Evolutionary conservation across 2,888 invertebrate genomes (phyloP), one percentile per base, ranked within the genome.

Genomic region (Philhelius pedissequus): DNA sequence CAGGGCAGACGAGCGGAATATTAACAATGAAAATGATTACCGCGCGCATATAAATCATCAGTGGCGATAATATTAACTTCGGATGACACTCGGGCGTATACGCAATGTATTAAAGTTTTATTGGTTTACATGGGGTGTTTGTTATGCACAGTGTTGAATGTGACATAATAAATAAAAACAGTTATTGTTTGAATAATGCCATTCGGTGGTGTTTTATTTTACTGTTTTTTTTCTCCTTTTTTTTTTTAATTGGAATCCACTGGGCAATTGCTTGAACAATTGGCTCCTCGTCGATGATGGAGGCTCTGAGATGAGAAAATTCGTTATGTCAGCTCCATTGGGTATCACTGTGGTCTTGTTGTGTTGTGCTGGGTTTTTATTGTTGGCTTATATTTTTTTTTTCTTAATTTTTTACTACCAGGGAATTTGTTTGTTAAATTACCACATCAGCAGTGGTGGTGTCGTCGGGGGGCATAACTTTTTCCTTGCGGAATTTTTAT

Each of bases 21-120:
- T 69, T 54, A 78, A 78, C 74, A 83, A 74, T 79, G 74, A 68
- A 78, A 83, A 74, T 78, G 78, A 78, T 78, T 74, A 78, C 83
- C 62, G 69, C 74, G 68, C 22, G 69, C 69, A 48, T 69, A 79
- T 83, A 83, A 83, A 79, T 83, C 83, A 83, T 79, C 69, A 13
- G 13, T 8, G 81, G 22, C 52, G 82, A 82, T 82, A 82, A 82
- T 77, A 66, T 77, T 77, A 62, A 52, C 68, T 73, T 66, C 74
- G 79, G 58, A 79, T 74, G 69, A 78, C 74, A 74, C 79, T 56
- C 64, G 56, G 82, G 81, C 77, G 68, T 62, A 62, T 60, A 73
- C 62, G 64, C 56, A 78, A 70, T 83, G 62, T 73, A 79, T 79
- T 83, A 70, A 58, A 73, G 50, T 71, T 48, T 64, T 78, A 78